phyloP scores from a whole-genome alignment of 2,113 vertebrate genomes.

The Serinus canaria region DNA sequence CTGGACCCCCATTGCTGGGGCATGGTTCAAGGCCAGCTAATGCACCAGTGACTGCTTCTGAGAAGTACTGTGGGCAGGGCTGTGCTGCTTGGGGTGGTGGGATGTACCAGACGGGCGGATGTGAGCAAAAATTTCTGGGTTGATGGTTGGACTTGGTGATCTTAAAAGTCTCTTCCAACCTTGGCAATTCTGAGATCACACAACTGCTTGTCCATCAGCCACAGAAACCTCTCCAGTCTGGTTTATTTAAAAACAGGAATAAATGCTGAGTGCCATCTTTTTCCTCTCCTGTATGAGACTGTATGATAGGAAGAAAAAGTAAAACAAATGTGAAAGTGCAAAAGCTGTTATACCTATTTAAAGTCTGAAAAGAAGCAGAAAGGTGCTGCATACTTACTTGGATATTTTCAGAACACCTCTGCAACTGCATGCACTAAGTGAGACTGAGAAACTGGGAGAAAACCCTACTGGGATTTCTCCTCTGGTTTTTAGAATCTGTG shows the following conservation, averaged over 20 bases:
- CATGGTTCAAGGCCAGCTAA: background rate
- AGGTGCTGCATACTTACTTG: background rate
- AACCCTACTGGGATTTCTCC: background rate
- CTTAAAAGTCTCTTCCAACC: background rate
- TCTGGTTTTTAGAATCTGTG: background rate
- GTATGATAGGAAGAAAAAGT: background rate
- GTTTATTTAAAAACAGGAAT: background rate
- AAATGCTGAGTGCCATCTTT: rapidly evolving
- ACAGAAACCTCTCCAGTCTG: background rate
- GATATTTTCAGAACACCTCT: background rate
- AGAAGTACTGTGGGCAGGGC: background rate
- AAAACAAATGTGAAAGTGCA: background rate
- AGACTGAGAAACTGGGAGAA: background rate
- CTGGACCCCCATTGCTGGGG: background rate
- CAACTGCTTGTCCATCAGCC: background rate
- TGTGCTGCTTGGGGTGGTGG: rapidly evolving
- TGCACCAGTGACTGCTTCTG: rapidly evolving
- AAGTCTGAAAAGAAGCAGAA: background rate
- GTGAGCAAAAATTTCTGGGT: background rate
- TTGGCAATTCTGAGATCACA: background rate
- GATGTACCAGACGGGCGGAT: background rate
- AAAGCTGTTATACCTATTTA: background rate
- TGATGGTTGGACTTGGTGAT: background rate
- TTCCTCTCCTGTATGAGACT: background rate
- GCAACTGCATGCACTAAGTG: background rate